Conservation (phyloP, 2,113 vertebrate genomes). For the Ophthalmolycus amberensis region DNA sequence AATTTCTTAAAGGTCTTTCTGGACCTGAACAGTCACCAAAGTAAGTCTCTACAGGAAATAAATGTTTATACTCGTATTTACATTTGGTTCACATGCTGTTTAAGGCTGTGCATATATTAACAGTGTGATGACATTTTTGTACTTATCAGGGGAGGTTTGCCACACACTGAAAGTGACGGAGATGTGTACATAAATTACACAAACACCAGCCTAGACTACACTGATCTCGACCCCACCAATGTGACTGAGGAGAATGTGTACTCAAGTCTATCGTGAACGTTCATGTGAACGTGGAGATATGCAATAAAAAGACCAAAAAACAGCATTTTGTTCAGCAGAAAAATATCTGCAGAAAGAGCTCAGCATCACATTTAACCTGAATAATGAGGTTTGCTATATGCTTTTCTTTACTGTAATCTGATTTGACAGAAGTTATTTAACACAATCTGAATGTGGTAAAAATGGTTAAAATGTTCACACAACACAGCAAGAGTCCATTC, state of each 20-base stretch:
- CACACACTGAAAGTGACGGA: constrained; percentile 5
- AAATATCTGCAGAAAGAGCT: neutral
- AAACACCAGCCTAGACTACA: constrained; percentile 43
- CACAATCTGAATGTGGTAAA: constrained; percentile 2
- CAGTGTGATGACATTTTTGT: constrained; percentile 4
- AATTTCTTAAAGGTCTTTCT: constrained; percentile 31
- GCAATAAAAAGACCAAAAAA: constrained; percentile 4
- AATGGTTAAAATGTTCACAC: neutral
- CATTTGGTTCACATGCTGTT: neutral
- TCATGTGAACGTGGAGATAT: neutral
- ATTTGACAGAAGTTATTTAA: neutral
- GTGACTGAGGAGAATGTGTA: constrained; percentile 40
- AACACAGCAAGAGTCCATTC: neutral
- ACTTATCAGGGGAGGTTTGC: constrained; percentile 26
- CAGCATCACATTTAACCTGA: neutral
- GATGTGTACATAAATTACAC: constrained; percentile 76
- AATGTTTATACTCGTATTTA: neutral
- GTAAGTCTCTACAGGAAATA: constrained; percentile 49
- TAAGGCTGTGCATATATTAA: neutral
- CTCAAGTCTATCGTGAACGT: constrained; percentile 56
- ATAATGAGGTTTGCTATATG: neutral
- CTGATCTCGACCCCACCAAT: constrained; percentile 47
- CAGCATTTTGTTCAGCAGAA: neutral
- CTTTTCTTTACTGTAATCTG: constrained; percentile 10
- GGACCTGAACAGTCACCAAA: constrained; percentile 35